Percentiles rank a stretch among this genome's conserved stretches.
Conservation (phyloP, 2,888 invertebrate species). For the Gastrophysa polygoni region DNA sequence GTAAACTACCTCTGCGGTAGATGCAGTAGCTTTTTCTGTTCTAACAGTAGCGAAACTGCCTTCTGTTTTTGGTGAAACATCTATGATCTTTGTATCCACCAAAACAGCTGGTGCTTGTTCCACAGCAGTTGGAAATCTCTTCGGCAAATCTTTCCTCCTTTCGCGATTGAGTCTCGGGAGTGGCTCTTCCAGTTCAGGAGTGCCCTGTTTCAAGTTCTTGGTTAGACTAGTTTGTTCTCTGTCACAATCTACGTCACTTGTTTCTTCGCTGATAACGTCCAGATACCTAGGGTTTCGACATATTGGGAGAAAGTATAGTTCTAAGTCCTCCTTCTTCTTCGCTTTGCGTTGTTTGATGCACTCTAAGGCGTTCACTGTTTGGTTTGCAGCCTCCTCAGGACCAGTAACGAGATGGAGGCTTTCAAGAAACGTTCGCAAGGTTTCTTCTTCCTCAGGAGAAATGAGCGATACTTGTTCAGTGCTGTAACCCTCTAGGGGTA, state of each 20-base stretch:
- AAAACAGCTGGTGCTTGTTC: slow-evolving; percentile 52
- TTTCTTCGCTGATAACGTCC: slow-evolving; percentile 81
- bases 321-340: slow-evolving; percentile 63
- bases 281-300: slow-evolving; percentile 69
- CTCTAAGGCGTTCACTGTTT: slow-evolving; percentile 28
- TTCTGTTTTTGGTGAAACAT: slow-evolving; percentile 51
- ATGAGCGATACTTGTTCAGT: slow-evolving; percentile 49
- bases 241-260: slow-evolving; percentile 67
- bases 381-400: slow-evolving; percentile 54
- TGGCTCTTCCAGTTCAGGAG: slow-evolving; percentile 43
- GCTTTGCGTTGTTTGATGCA: slow-evolving; percentile 57
- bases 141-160: slow-evolving; percentile 10
- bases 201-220: slow-evolving; percentile 43
- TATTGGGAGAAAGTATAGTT: slow-evolving; percentile 65
- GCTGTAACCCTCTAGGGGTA: slow-evolving; percentile 56
- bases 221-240: slow-evolving; percentile 50
- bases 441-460: slow-evolving; percentile 65
- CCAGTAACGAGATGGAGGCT: slow-evolving; percentile 64
- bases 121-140: slow-evolving; percentile 26
- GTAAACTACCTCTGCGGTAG: slow-evolving; percentile 69
- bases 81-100: slow-evolving; percentile 66
- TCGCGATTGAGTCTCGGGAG: slow-evolving; percentile 25
- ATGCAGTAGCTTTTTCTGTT: slow-evolving; percentile 50
- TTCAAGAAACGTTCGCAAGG: slow-evolving; percentile 63
- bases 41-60: slow-evolving; percentile 63